Conservation (phyloP, 2,888 invertebrate species). For the Lasius fuliginosus region DNA sequence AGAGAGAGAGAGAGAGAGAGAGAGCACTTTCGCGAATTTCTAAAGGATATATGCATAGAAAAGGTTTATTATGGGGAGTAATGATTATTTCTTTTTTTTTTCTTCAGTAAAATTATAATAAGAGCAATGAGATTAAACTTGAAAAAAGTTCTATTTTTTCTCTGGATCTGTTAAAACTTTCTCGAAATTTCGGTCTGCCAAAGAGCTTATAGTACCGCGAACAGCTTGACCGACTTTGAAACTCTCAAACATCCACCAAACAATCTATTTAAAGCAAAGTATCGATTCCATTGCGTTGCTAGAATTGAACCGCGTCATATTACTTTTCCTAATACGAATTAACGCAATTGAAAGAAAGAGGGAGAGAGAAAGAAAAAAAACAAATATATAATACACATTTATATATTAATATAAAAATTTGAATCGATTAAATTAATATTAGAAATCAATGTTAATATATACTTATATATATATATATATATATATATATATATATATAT, state of each 20-base stretch:
- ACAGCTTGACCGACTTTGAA: constrained; percentile 55
- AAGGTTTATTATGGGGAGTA: not conserved
- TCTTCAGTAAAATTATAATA: not conserved
- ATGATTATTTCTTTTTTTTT: not conserved
- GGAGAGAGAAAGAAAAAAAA: not conserved
- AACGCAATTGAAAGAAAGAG: not conserved
- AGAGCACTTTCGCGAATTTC: not conserved
- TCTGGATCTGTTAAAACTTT: constrained; percentile 3
- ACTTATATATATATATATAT: not conserved
- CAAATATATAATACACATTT: not conserved
- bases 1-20: not conserved
- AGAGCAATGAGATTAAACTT: not conserved
- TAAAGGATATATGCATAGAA: not conserved
- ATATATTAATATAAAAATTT: not conserved
- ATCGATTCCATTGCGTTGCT: constrained; percentile 60
- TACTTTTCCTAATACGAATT: not conserved
- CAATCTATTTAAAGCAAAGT: constrained; percentile 71
- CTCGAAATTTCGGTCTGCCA: not conserved
- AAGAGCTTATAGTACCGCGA: not conserved
- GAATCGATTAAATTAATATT: not conserved
- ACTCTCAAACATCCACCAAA: constrained; percentile 63
- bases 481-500: not conserved
- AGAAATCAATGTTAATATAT: not conserved
- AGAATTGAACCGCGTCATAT: constrained; percentile 35
- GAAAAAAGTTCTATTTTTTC: not conserved